Percentiles rank a stretch among this genome's conserved stretches.
phyloP scores from a whole-genome alignment of 2,888 invertebrate genomes.

The Eupithecia inturbata region DNA sequence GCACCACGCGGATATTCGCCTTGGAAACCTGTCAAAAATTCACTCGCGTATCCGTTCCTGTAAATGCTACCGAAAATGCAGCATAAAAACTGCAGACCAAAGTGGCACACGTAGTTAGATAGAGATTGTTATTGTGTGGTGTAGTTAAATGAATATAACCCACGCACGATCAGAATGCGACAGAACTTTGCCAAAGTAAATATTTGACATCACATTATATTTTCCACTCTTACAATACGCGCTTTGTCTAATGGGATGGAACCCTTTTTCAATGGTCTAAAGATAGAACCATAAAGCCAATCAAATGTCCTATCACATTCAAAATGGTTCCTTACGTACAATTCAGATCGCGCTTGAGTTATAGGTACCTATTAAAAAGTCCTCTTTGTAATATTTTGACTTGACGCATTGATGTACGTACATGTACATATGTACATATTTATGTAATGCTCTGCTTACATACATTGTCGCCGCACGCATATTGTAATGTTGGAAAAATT shows the following conservation, averaged over 20 bases:
- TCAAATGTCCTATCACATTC: neutral
- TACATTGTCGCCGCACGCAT: slow-evolving; percentile 33
- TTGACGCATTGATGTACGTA: neutral
- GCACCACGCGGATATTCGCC: neutral
- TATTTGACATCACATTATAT: neutral
- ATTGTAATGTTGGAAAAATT: slow-evolving; percentile 20
- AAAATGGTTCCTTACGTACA: neutral
- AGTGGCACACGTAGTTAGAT: neutral
- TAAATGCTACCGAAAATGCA: neutral
- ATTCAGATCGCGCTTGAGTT: neutral
- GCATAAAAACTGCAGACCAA: neutral
- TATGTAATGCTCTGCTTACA: slow-evolving; percentile 40
- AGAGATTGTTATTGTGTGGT: neutral
- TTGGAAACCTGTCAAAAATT: neutral
- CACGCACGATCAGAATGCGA: neutral
- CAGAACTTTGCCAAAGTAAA: neutral
- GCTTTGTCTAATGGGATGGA: neutral
- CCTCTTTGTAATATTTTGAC: slow-evolving; percentile 3
- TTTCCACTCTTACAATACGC: neutral
- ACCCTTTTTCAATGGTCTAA: neutral
- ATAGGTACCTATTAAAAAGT: neutral
- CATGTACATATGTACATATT: neutral
- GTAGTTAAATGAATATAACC: neutral
- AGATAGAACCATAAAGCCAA: neutral
- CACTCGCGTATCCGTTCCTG: neutral